phyloP scores from a whole-genome alignment of 2,888 invertebrate species.

The Sesia bembeciformis region DNA sequence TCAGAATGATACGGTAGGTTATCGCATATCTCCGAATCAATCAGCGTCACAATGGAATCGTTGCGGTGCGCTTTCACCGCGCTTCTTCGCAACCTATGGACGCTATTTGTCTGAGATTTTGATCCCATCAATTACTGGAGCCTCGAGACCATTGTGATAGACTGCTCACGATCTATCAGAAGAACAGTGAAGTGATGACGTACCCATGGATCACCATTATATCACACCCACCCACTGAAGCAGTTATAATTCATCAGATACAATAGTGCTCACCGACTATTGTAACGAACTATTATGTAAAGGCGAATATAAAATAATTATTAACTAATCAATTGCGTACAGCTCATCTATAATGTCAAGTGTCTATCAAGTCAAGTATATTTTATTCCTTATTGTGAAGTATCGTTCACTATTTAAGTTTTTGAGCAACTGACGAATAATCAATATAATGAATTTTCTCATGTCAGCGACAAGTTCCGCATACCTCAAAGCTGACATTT shows the following conservation, averaged over 20 bases:
- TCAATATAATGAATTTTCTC: conserved; percentile 5
- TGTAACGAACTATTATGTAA: no score
- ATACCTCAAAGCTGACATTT: conserved; percentile 40
- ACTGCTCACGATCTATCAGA: not conserved
- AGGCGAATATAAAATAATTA: no score
- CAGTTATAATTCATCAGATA: no score
- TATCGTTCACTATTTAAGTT: no score
- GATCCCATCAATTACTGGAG: conserved; percentile 32
- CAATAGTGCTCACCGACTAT: no score
- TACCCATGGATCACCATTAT: no score
- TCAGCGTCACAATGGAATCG: conserved; percentile 53
- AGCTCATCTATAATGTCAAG: no score
- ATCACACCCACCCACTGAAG: no score
- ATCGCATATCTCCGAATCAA: conserved; percentile 45
- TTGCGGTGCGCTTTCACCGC: conserved; percentile 39
- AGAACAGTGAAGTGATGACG: not conserved
- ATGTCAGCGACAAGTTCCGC: conserved; percentile 25
- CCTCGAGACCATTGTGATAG: not conserved
- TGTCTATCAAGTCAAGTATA: no score
- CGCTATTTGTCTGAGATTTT: conserved; percentile 40
- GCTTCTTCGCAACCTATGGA: conserved; percentile 24
- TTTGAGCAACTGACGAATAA: not conserved
- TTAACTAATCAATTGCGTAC: no score
- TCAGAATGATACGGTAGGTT: conserved; percentile 34
- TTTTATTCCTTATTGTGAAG: no score